Evolutionary conservation across 1,140 invertebrate genomes (phyloP).

Genomic region (Drosophila nigromelanica): DNA sequence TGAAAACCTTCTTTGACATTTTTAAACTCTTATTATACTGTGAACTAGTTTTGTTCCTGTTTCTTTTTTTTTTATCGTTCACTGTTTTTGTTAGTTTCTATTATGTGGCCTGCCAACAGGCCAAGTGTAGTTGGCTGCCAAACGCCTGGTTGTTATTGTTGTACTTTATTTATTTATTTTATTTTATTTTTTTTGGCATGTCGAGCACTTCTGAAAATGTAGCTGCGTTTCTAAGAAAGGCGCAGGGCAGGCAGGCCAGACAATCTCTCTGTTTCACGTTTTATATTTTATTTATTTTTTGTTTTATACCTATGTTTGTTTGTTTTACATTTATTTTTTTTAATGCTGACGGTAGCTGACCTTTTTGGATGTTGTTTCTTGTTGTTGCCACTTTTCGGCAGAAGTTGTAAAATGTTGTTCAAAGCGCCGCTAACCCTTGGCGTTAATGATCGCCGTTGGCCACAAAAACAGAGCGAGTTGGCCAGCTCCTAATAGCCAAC

Average conservation of each 20-base stretch:
- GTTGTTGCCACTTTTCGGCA: constrained; percentile 50
- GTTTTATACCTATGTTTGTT: constrained; percentile 48
- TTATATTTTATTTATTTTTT: constrained; percentile 62
- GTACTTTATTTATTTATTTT: too few species aligned
- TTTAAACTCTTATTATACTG: background rate
- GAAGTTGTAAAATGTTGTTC: constrained; percentile 70
- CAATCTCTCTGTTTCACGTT: constrained; percentile 38
- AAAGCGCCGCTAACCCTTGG: constrained; percentile 64
- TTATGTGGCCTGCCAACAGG: constrained; percentile 3
- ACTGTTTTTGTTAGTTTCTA: background rate
- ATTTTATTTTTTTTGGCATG: constrained; percentile 48
- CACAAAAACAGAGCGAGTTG: constrained; percentile 21
- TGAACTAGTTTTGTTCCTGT: too few species aligned
- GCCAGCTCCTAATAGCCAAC: constrained; percentile 57
- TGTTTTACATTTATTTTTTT: constrained; percentile 32
- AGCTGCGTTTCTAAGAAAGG: constrained; percentile 71
- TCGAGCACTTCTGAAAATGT: constrained; percentile 72
- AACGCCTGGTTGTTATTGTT: constrained; percentile 33
- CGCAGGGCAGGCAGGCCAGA: constrained; percentile 32
- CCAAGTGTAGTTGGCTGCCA: constrained; percentile 39
- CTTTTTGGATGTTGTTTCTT: constrained; percentile 48
- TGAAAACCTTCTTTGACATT: too few species aligned
- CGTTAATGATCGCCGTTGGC: constrained; percentile 67
- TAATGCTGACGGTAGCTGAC: constrained; percentile 69
- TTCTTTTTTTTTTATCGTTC: background rate